These are phyloP conservation scores for Gambusia holbrooki DNA, from an alignment of 2,113 vertebrate genomes.

Conservation along the genomic window DNA sequence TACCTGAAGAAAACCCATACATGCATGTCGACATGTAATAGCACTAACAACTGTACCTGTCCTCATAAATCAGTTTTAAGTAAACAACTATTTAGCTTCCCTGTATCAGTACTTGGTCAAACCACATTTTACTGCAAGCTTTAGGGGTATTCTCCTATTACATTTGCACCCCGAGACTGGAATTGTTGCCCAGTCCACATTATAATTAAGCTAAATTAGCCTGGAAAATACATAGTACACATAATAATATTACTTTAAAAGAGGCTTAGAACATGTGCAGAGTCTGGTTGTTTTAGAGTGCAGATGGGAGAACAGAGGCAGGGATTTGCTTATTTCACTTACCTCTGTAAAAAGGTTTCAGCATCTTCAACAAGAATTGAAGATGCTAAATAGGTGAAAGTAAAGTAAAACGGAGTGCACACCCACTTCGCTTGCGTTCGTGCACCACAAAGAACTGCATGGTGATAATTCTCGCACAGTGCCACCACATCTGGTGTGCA, in stretches of 20 bases:
- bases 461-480: conserved; percentile 15
- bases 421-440: not conserved
- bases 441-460: conserved; percentile 4
- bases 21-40: not conserved
- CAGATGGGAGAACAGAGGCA: not conserved
- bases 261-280: too few relatives aligned
- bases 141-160: not conserved
- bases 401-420: not conserved
- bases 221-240: too few relatives aligned
- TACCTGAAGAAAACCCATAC: too few relatives aligned
- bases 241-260: too few relatives aligned
- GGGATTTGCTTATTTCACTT: too few relatives aligned
- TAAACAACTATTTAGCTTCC: not conserved
- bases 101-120: not conserved
- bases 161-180: not conserved
- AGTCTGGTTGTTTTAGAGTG: too few relatives aligned
- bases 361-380: not conserved
- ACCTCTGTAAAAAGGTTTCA: too few relatives aligned
- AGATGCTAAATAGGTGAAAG: not conserved
- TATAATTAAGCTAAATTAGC: not conserved
- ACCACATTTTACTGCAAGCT: not conserved
- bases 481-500: conserved; percentile 32
- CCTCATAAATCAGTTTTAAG: not conserved
- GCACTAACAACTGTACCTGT: not conserved
- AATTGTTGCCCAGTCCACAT: not conserved